A percentile compares a stretch with the other conserved stretches of the same genome.
Conservation (phyloP, 2,888 invertebrate genomes). For the Pristionchus exspectatus region DNA sequence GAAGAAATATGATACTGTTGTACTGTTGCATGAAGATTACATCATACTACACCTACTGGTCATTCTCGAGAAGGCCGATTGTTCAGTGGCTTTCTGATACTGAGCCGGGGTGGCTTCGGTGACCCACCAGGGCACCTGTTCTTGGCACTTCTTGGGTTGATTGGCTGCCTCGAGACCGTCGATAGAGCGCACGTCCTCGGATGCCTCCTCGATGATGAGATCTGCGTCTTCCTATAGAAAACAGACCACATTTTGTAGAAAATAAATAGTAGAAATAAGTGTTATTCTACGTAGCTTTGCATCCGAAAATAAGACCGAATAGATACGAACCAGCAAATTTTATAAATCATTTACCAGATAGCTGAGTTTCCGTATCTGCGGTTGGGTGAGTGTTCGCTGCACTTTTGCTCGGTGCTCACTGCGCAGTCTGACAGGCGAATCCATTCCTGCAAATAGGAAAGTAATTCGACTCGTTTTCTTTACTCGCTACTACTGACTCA, state of each 20-base stretch:
- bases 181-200: neutral
- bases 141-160: neutral
- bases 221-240: slow-evolving; percentile 1
- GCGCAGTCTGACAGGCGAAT: neutral
- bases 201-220: neutral
- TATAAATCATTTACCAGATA: no score
- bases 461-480: neutral
- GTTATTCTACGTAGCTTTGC: no score
- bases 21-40: no score
- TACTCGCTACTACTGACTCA: no score
- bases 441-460: neutral
- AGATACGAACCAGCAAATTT: no score
- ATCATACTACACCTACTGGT: neutral
- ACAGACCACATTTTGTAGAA: neutral
- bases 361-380: slow-evolving; percentile 52
- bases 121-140: slow-evolving; percentile 54
- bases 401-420: neutral
- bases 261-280: no score
- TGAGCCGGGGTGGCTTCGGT: slow-evolving; percentile 42
- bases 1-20: no score
- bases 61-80: neutral
- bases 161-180: neutral
- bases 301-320: no score
- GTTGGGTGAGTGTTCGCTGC: slow-evolving; percentile 43
- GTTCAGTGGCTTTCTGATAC: slow-evolving; percentile 43